Conservation (phyloP, 2,888 invertebrate species). For the Heliconius ethilla region DNA sequence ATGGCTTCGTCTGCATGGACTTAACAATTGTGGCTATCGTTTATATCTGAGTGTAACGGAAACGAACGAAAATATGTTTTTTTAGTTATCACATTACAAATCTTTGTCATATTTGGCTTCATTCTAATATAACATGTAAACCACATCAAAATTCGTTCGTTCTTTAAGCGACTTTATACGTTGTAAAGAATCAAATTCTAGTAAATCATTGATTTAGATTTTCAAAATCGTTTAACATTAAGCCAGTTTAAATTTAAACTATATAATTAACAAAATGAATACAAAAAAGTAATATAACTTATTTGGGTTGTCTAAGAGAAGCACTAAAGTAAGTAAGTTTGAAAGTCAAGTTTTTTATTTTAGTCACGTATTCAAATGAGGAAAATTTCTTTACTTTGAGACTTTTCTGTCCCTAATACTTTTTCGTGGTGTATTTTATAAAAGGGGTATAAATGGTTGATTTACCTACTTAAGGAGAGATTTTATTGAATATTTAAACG, state of each 20-base stretch:
- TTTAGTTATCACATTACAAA: too few species aligned
- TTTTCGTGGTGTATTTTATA: constrained; percentile 42
- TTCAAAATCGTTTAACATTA: neutral
- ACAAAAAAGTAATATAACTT: constrained; percentile 32
- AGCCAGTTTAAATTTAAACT: neutral
- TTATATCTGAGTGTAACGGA: too few species aligned
- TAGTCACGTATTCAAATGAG: constrained; percentile 46
- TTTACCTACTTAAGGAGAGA: constrained; percentile 33
- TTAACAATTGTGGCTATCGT: too few species aligned
- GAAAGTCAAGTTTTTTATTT: constrained; percentile 41
- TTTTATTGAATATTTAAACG: constrained; percentile 27
- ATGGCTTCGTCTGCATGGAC: too few species aligned
- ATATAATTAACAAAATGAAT: neutral
- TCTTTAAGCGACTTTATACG: too few species aligned
- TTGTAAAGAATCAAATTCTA: neutral
- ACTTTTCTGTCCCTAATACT: constrained; percentile 34
- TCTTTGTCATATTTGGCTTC: too few species aligned
- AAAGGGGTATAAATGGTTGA: constrained; percentile 43
- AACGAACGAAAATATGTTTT: too few species aligned
- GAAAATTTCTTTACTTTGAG: constrained; percentile 44
- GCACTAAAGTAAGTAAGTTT: constrained; percentile 32
- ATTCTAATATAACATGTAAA: too few species aligned
- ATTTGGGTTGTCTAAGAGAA: constrained; percentile 26
- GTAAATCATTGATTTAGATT: neutral
- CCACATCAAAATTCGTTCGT: too few species aligned